Percentiles rank a stretch among this genome's conserved stretches.
Conservation (phyloP, 2,888 invertebrate species). For the Callyntrura guangdongensis region DNA sequence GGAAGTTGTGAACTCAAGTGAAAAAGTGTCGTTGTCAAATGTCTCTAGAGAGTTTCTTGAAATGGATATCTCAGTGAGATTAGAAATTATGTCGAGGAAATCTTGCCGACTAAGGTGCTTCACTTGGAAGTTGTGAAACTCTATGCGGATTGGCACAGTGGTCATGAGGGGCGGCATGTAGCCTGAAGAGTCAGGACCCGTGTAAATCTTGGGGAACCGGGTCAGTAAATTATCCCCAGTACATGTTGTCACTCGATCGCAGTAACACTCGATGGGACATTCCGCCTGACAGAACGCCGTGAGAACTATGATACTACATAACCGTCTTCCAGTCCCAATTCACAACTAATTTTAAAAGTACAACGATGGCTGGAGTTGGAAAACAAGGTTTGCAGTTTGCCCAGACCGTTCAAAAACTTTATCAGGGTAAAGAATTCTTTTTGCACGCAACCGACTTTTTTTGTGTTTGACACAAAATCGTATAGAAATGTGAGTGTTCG, state of each 20-base stretch:
- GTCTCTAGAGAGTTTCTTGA: conserved; percentile 82
- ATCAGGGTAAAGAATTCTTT: neutral
- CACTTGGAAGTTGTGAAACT: conserved; percentile 82
- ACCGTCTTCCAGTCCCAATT: neutral
- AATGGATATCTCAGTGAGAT: conserved; percentile 82
- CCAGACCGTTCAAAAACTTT: neutral
- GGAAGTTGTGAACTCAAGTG: conserved; percentile 65
- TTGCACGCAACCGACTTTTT: neutral
- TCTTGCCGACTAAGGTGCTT: conserved; percentile 78
- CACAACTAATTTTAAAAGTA: neutral
- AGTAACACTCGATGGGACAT: conserved; percentile 84
- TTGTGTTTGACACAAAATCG: neutral
- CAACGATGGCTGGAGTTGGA: neutral
- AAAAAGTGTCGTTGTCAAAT: conserved; percentile 82
- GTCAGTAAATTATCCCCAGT: conserved; percentile 83
- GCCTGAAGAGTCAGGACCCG: conserved; percentile 18
- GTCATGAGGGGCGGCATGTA: conserved; percentile 22
- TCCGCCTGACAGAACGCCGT: conserved; percentile 82
- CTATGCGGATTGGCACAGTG: conserved; percentile 78
- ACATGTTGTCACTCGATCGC: conserved; percentile 83
- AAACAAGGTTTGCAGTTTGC: neutral
- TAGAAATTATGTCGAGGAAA: conserved; percentile 81
- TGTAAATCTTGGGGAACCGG: conserved; percentile 78
- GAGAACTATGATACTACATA: conserved; percentile 71
- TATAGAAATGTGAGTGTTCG: neutral